These are phyloP conservation scores for Eunapius fragilis DNA, from an alignment of 37 sponge, comb jelly and placozoan species.

Conservation along the genomic window DNA sequence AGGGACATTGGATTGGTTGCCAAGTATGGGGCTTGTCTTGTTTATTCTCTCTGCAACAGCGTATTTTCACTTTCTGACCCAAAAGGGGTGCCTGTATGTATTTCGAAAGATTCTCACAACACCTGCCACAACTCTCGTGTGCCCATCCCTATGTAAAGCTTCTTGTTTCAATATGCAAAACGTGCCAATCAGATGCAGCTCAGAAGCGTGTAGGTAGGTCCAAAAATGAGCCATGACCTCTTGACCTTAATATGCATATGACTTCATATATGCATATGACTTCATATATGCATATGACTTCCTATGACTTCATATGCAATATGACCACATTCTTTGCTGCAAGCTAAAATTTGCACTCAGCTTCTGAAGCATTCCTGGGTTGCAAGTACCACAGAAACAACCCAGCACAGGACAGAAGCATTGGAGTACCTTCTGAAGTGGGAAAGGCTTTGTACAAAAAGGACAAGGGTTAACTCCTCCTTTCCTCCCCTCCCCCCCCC, in stretches of 20 bases:
- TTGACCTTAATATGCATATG: not conserved
- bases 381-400: conserved; percentile 6
- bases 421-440: conserved; percentile 63
- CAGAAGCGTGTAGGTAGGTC: not conserved
- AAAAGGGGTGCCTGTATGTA: conserved; percentile 31
- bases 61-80: not conserved
- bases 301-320: no score
- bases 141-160: conserved; percentile 45
- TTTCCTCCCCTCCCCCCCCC: not conserved
- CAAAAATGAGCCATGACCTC: not conserved
- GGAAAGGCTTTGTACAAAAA: not conserved
- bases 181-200: conserved; percentile 12
- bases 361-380: conserved; percentile 60
- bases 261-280: no score
- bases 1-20: not conserved
- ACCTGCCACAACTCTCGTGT: conserved; percentile 52
- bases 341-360: conserved; percentile 36
- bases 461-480: not conserved
- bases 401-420: conserved; percentile 55
- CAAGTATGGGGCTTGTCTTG: not conserved
- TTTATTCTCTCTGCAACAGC: not conserved
- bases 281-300: no score
- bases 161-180: conserved; percentile 57
- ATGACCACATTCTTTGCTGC: no score
- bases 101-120: conserved; percentile 28